These are phyloP conservation scores for Anser cygnoides DNA, from an alignment of 2,113 vertebrate species.

Conservation along the genomic window DNA sequence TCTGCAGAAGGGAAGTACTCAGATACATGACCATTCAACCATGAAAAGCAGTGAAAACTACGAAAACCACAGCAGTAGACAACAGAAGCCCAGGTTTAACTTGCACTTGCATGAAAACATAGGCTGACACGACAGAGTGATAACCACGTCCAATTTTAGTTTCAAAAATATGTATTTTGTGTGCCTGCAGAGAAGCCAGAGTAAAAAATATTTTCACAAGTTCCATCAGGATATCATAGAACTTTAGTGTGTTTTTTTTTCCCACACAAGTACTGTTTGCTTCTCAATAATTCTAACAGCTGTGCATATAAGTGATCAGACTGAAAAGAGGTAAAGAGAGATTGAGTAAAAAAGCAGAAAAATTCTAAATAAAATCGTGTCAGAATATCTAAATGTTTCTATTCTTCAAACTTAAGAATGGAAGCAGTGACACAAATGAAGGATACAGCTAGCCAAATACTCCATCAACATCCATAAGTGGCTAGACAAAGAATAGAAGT, in stretches of 20 bases:
- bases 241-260: not conserved
- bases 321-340: not conserved
- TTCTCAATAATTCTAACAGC: not conserved
- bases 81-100: not conserved
- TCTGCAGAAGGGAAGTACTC: conserved; percentile 73
- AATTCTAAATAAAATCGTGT: not conserved
- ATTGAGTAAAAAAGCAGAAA: not conserved
- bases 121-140: rapidly evolving
- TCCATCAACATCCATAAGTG: not conserved
- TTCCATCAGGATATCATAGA: not conserved
- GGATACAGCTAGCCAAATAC: not conserved
- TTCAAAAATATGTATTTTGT: not conserved
- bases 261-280: not conserved
- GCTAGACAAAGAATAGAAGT: not conserved
- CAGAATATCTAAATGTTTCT: not conserved
- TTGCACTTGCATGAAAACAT: not conserved
- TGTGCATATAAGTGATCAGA: not conserved
- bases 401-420: not conserved
- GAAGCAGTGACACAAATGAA: not conserved
- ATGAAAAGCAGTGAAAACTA: not conserved
- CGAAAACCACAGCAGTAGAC: not conserved
- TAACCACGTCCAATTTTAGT: not conserved
- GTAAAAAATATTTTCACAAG: not conserved
- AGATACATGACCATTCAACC: conserved; percentile 41
- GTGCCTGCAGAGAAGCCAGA: not conserved